Evolutionary conservation across 2,797 vertebrate genomes (phyloP).

Genomic region (Melopsittacus undulatus): DNA sequence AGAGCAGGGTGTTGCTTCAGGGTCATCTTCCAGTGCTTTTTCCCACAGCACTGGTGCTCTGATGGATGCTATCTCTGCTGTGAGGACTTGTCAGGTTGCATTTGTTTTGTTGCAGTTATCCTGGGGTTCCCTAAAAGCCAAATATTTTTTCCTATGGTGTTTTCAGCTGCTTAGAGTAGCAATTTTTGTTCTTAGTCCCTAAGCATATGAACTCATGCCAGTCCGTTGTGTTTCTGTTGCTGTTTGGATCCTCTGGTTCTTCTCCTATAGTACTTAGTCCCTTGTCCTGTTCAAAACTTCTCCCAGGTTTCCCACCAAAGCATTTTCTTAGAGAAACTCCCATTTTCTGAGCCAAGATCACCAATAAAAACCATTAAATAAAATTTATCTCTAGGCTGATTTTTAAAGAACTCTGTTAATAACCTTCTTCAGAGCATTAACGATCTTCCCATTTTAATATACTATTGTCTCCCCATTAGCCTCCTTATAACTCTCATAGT

Average conservation of each 20-base stretch:
- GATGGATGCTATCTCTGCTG: background rate
- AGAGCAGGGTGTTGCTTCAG: background rate
- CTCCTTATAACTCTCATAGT: background rate
- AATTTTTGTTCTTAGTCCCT: background rate
- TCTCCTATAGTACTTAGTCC: background rate
- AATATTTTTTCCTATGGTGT: background rate
- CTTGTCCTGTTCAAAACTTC: background rate
- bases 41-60: background rate
- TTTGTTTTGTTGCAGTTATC: background rate
- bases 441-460: background rate
- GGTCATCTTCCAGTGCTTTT: background rate
- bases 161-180: background rate
- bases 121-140: background rate
- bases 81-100: background rate
- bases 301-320: background rate
- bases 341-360: background rate
- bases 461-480: background rate
- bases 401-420: conserved; percentile 46
- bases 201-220: background rate
- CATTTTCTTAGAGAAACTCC: background rate
- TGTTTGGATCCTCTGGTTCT: background rate
- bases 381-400: conserved; percentile 18
- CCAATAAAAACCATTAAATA: conserved; percentile 6
- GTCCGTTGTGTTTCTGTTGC: fast-evolving
- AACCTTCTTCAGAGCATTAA: conserved; percentile 6